Conservation (phyloP, 2,113 vertebrate species). For the Ciconia boyciana region DNA sequence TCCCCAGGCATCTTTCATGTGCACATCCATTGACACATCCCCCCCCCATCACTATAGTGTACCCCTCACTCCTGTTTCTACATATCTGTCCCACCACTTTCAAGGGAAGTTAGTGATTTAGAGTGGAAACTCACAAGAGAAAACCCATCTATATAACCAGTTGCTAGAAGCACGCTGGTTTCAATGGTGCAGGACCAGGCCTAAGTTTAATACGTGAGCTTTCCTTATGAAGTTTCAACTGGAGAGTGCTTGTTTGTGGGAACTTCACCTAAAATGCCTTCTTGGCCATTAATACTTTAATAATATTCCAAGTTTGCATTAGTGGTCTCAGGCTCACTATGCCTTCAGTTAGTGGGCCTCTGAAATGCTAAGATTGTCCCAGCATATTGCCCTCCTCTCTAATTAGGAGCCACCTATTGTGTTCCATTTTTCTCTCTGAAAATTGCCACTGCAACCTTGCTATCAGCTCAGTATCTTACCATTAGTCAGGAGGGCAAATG, state of each 20-base stretch:
- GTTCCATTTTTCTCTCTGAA: constrained; percentile 37
- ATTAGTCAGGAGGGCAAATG: constrained; percentile 24
- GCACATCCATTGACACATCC: neutral
- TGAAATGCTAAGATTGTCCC: neutral
- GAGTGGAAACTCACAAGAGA: neutral
- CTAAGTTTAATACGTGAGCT: neutral
- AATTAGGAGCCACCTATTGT: constrained; percentile 40
- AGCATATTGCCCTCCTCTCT: neutral
- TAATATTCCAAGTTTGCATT: neutral
- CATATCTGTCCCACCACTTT: neutral
- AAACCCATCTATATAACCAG: neutral
- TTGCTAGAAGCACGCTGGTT: neutral
- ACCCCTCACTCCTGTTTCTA: neutral
- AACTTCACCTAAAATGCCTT: neutral
- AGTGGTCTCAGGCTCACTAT: neutral
- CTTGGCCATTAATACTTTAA: neutral
- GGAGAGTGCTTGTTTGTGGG: neutral
- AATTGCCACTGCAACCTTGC: constrained; percentile 18
- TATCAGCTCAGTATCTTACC: constrained; percentile 31
- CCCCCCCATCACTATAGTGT: neutral
- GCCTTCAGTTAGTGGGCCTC: neutral
- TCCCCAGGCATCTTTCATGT: neutral
- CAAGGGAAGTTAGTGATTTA: neutral
- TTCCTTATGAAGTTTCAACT: neutral
- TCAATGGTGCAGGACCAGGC: neutral